Base-by-base conservation (phyloP, 2,888 invertebrate species). In the Pherbina coryleti region DNA sequence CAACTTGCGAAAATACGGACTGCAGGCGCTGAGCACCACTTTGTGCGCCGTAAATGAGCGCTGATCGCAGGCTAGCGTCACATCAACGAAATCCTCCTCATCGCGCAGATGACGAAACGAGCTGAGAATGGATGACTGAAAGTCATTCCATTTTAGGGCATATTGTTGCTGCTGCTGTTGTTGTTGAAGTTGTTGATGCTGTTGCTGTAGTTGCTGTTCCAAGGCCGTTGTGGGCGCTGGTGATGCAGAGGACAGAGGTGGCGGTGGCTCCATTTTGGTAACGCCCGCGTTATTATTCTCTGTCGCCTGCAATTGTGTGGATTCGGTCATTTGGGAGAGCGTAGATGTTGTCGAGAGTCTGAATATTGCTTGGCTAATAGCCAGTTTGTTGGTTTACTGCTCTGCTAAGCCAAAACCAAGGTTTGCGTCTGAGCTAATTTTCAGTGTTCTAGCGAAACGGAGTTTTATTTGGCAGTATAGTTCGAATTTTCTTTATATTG, bases 131-230 rank as follows among this genome's bases (percentile, higher is more conserved):
- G 96, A 96, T 83, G 95, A 94, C 90, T 97, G 96, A 92, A 96
- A 97, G 91, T 97, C 97, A 90, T 97, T 97, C 97, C 97, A 97
- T 88, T 96, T 94, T 90, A 97, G 93, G 90, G 96, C 96, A 91
- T 97, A 97, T 91, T 96, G 96, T 92, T 96, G 96, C 91, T 94
- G 94, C 90, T 87, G 86, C 88, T 84, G 86, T 88, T 86, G 85
- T 90, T 11, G 44, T 44, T 44, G 44, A 11, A 7, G 44, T 3
- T 44, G 44, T 90, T 87, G 86, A 88, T 84, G 86, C 88, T 86
- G 85, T 90, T 88, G 81, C 64, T 77, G 79, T 66, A 76, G 78
- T 71, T 77, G 78, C 72, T 80, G 79, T 57, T 81, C 82, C 79
- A 81, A 80, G 9, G 78, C 79, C 25, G 81, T 78, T n/a, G 82